phyloP scores from a whole-genome alignment of 2,113 vertebrate species.

The Pollachius pollachius region DNA sequence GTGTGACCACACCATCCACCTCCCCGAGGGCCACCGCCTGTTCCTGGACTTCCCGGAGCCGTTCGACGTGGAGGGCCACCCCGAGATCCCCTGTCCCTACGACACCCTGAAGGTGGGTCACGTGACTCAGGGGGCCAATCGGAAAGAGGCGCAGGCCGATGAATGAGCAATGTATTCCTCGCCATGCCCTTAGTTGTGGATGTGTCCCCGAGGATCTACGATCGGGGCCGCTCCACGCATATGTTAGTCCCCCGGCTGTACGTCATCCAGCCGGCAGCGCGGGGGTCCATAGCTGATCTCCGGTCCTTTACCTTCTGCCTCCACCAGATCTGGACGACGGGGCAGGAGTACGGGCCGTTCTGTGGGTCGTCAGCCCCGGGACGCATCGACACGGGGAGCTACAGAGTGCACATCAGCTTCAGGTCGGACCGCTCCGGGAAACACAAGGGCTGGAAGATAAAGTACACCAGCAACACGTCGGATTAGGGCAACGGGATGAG shows the following conservation, averaged over 20 bases:
- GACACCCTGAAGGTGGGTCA: constrained; percentile 77
- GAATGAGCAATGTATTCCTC: constrained; percentile 71
- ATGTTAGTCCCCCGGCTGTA: constrained; percentile 6
- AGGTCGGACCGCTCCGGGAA: constrained; percentile 70
- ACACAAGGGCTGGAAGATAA: constrained; percentile 80
- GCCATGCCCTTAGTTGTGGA: constrained; percentile 57
- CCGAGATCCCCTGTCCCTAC: constrained; percentile 70
- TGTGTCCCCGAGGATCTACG: constrained; percentile 44
- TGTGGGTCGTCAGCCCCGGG: constrained; percentile 71
- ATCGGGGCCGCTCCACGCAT: constrained; percentile 39
- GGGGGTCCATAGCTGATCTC: not conserved
- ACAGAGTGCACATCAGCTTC: constrained; percentile 66
- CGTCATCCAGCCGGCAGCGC: constrained; percentile 27
- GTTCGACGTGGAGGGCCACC: constrained; percentile 79
- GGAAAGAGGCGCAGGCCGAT: constrained; percentile 27
- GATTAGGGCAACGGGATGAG: not conserved
- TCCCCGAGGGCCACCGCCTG: constrained; percentile 75
- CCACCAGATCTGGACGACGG: constrained; percentile 72
- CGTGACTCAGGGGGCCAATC: not conserved
- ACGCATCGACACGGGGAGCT: constrained; percentile 74
- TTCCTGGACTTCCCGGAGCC: constrained; percentile 73
- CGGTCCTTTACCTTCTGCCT: not conserved
- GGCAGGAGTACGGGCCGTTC: constrained; percentile 71
- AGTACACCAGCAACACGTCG: constrained; percentile 67
- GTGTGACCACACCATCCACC: constrained; percentile 71